A percentile compares a stretch with the other conserved stretches of the same genome.
These are phyloP conservation scores for Telmatherina bonti DNA, from an alignment of 2,797 vertebrate species.

Conservation along the genomic window DNA sequence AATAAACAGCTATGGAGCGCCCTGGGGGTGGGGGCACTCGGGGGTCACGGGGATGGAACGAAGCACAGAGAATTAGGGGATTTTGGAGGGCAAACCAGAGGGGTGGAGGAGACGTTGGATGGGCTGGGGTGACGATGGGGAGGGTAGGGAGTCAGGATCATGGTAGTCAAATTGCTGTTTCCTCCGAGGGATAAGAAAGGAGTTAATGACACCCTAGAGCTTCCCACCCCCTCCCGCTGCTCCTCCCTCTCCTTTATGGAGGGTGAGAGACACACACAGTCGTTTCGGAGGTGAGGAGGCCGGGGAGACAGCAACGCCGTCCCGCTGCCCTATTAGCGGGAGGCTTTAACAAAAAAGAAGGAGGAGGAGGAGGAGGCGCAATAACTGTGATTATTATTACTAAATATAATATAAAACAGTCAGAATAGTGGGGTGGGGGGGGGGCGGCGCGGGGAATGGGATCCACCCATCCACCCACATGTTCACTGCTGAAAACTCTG, in stretches of 20 bases:
- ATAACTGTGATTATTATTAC: slow-evolving; percentile 87
- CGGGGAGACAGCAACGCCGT: slow-evolving; percentile 74
- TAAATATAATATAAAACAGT: slow-evolving; percentile 85
- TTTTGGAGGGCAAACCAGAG: slow-evolving; percentile 24
- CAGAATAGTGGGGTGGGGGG: slow-evolving; percentile 39
- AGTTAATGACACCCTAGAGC: slow-evolving; percentile 85
- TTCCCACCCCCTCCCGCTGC: slow-evolving; percentile 71
- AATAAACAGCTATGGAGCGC: slow-evolving; percentile 82
- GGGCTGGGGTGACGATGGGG: slow-evolving; percentile 7
- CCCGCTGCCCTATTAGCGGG: slow-evolving; percentile 67
- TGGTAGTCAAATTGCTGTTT: slow-evolving; percentile 78
- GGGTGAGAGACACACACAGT: slow-evolving; percentile 75
- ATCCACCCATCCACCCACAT: slow-evolving; percentile 81
- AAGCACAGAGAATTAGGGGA: slow-evolving; percentile 53
- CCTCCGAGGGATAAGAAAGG: slow-evolving; percentile 82
- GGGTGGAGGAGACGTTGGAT: slow-evolving; percentile 16
- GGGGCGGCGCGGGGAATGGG: slow-evolving; percentile 56
- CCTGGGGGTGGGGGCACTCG: slow-evolving; percentile 41
- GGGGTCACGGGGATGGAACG: slow-evolving; percentile 55
- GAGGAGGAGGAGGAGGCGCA: slow-evolving; percentile 70
- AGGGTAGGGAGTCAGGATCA: slow-evolving; percentile 68
- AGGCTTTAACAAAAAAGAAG: slow-evolving; percentile 75
- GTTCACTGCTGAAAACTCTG: slow-evolving; percentile 71
- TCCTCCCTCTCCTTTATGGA: slow-evolving; percentile 83
- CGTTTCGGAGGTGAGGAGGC: slow-evolving; percentile 75